These are phyloP conservation scores for Coelinius sp. DNA, from an alignment of 2,888 invertebrate species.

Conservation along the genomic window DNA sequence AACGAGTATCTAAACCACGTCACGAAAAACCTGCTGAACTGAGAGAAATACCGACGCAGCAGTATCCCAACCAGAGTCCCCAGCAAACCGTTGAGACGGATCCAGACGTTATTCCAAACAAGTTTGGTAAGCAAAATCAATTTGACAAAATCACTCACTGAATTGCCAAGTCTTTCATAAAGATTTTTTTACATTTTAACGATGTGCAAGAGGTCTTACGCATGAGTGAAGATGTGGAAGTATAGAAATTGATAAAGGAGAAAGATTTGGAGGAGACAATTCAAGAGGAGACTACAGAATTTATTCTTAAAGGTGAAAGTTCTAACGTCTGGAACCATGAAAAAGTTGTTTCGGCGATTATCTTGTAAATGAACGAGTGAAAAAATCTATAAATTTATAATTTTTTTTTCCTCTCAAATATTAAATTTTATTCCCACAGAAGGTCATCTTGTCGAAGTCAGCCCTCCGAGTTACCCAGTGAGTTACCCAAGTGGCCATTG, in stretches of 20 bases:
- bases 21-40: constrained; percentile 64
- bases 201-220: background rate
- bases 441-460: constrained; percentile 65
- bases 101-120: constrained; percentile 83
- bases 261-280: too few relatives aligned
- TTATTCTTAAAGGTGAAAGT: too few relatives aligned
- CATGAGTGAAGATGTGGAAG: too few relatives aligned
- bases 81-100: constrained; percentile 75
- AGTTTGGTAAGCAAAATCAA: constrained; percentile 75
- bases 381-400: background rate
- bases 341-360: too few relatives aligned
- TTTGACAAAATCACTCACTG: background rate
- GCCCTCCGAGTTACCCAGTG: constrained; percentile 67
- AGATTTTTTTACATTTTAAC: background rate
- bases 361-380: background rate
- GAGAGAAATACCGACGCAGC: constrained; percentile 58
- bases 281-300: too few relatives aligned
- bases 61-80: constrained; percentile 63
- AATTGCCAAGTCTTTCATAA: background rate
- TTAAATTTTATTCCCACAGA: too few relatives aligned
- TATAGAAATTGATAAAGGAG: too few relatives aligned
- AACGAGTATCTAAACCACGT: constrained; percentile 63
- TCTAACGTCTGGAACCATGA: too few relatives aligned
- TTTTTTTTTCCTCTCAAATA: too few relatives aligned
- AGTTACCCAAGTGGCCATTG: constrained; percentile 70